Percentiles rank a stretch among this genome's conserved stretches.
Conservation (phyloP, 2,888 invertebrate genomes). For the Luperina nickerlii region DNA sequence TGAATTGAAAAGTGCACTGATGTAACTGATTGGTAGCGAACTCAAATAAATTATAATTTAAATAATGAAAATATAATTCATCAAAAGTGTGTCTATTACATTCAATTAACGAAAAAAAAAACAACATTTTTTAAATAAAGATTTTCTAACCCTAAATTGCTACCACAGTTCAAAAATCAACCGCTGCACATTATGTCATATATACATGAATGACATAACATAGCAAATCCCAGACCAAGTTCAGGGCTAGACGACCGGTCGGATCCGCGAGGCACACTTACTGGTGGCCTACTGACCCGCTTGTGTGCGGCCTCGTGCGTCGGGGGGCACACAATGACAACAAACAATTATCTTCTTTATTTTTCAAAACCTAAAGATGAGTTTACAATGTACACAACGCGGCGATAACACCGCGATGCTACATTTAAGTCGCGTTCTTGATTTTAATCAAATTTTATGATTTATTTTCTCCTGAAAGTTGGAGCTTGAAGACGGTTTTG, state of each 20-base stretch:
- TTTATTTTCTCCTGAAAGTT: conserved; percentile 53
- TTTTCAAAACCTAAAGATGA: conserved; percentile 26
- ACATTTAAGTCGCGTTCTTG: conserved; percentile 57
- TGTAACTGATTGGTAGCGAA: neutral
- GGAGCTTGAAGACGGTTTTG: conserved; percentile 18
- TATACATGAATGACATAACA: conserved; percentile 72
- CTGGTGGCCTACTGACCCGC: conserved; percentile 77
- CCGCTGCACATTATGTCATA: conserved; percentile 59
- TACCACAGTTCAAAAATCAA: conserved; percentile 9
- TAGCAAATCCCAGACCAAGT: conserved; percentile 79
- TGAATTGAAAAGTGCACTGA: neutral
- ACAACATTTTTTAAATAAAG: neutral
- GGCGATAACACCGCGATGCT: conserved; percentile 56
- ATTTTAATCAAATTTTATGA: conserved; percentile 59
- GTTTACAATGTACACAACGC: conserved; percentile 20
- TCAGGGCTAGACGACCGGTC: conserved; percentile 83
- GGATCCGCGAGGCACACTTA: conserved; percentile 74
- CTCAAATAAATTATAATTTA: neutral
- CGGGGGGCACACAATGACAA: conserved; percentile 52
- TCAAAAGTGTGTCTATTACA: neutral
- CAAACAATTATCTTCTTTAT: conserved; percentile 58
- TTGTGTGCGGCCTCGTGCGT: conserved; percentile 67
- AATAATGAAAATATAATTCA: neutral
- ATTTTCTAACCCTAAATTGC: conserved; percentile 11
- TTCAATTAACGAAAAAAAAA: neutral